Conservation (phyloP, 2,888 invertebrate genomes). For the Nasonovia ribisnigri region DNA sequence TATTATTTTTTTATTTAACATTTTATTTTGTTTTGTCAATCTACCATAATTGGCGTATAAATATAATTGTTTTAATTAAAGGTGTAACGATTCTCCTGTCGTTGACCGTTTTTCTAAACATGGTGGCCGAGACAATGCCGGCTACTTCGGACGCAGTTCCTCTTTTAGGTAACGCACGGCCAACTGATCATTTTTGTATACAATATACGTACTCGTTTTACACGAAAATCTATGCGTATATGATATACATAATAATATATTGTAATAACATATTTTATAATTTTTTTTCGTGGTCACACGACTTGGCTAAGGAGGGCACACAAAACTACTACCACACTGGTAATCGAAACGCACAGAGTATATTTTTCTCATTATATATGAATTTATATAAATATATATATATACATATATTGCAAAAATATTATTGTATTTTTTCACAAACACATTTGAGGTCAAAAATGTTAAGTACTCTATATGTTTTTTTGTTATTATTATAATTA, state of each 20-base stretch:
- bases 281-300: slow-evolving; percentile 50
- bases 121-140: slow-evolving; percentile 99
- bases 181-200: slow-evolving; percentile 17
- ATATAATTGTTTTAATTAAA: slow-evolving; percentile 71
- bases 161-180: slow-evolving; percentile 68
- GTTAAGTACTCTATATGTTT: slow-evolving; percentile 52
- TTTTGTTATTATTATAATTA: slow-evolving; percentile 27
- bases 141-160: slow-evolving; percentile 78
- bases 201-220: slow-evolving; percentile 23
- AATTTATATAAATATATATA: slow-evolving; percentile 20
- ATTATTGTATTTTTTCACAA: slow-evolving; percentile 60
- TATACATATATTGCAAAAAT: slow-evolving; percentile 48
- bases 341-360: slow-evolving; percentile 53
- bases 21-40: slow-evolving; percentile 49
- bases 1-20: slow-evolving; percentile 35
- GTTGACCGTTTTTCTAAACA: slow-evolving; percentile 97
- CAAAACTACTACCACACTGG: slow-evolving; percentile 52
- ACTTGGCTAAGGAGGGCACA: slow-evolving; percentile 65
- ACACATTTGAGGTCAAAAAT: slow-evolving; percentile 59
- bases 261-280: slow-evolving; percentile 41
- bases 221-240: slow-evolving; percentile 19
- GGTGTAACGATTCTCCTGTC: slow-evolving; percentile 97
- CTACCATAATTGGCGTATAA: slow-evolving; percentile 66
- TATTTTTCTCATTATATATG: slow-evolving; percentile 26
- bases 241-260: slow-evolving; percentile 27